Conservation (phyloP, 2,113 vertebrate species). For the Laterallus jamaicensis region DNA sequence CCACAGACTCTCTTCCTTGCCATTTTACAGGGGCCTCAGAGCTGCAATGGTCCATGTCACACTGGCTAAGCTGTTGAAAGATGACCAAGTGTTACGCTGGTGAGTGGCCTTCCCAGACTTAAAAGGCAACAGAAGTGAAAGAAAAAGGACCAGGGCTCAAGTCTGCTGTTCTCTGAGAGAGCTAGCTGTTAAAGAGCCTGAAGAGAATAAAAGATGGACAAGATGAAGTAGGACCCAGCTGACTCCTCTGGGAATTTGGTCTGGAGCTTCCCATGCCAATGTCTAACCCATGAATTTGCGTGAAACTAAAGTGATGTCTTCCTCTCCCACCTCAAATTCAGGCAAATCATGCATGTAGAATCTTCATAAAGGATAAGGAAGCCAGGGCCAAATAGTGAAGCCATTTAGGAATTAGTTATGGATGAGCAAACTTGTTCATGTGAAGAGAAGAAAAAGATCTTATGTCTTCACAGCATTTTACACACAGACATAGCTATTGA, state of each 20-base stretch:
- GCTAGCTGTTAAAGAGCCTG: background rate
- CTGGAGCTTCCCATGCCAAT: background rate
- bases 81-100: background rate
- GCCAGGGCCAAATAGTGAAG: background rate
- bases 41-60: background rate
- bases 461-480: background rate
- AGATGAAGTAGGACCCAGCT: background rate
- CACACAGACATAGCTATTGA: background rate
- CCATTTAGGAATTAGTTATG: background rate
- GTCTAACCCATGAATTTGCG: background rate
- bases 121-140: background rate
- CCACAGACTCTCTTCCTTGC: background rate
- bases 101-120: background rate
- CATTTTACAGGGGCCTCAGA: background rate
- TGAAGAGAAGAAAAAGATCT: background rate
- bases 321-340: background rate
- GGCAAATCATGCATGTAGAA: background rate
- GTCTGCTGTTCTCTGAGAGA: background rate
- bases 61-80: background rate
- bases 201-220: background rate
- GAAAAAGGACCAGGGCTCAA: background rate
- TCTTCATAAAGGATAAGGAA: background rate
- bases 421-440: background rate
- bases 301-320: background rate
- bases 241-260: background rate